phyloP scores from a whole-genome alignment of 1,140 invertebrate genomes.

The Trichonephila clavata region DNA sequence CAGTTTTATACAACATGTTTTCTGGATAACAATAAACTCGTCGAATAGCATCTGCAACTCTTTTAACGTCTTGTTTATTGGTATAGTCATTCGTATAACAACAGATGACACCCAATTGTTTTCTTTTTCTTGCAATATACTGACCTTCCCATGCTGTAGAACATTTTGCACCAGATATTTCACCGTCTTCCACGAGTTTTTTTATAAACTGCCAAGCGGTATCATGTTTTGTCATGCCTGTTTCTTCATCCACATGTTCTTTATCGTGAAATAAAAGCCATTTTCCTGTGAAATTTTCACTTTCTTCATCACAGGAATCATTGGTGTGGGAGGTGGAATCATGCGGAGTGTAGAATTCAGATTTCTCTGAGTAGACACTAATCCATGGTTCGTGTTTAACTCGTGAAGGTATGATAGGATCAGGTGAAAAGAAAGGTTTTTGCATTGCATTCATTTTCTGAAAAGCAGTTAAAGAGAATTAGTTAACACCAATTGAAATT shows the following conservation, averaged over 20 bases:
- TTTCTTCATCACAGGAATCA: not conserved
- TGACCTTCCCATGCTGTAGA: too few species aligned
- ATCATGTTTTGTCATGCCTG: not conserved
- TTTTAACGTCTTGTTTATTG: not conserved
- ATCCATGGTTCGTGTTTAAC: not conserved
- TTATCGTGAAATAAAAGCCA: constrained; percentile 24
- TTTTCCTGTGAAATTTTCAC: not conserved
- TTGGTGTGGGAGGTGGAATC: not conserved
- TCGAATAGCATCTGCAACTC: constrained; percentile 45
- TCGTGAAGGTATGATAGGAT: not conserved
- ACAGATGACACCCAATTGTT: not conserved
- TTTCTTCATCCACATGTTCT: not conserved
- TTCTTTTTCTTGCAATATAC: too few species aligned
- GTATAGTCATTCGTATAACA: constrained; percentile 35
- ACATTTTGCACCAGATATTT: too few species aligned
- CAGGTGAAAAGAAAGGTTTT: not conserved
- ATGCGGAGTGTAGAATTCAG: too few species aligned
- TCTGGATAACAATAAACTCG: not conserved
- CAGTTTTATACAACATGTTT: not conserved
- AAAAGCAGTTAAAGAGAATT: too few species aligned
- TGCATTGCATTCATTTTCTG: too few species aligned
- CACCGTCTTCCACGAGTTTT: not conserved
- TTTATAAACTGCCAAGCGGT: constrained; percentile 26
- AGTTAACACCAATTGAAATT: too few species aligned
- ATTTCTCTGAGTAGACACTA: not conserved